Percentiles rank a stretch among this genome's conserved stretches.
phyloP scores from a whole-genome alignment of 2,113 vertebrate species.

The Varanus komodoensis region DNA sequence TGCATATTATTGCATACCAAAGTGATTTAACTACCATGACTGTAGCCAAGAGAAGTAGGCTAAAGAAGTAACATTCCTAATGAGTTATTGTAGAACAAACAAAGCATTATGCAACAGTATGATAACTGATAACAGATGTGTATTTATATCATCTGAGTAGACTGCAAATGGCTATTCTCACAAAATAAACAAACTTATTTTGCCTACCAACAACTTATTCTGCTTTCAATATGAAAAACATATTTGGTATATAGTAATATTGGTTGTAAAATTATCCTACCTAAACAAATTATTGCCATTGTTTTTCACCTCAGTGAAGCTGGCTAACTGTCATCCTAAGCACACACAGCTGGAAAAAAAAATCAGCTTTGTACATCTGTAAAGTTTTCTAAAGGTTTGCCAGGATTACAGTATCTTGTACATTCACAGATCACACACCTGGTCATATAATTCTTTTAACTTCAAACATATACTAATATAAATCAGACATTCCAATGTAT shows the following conservation, averaged over 20 bases:
- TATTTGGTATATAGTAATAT: not conserved
- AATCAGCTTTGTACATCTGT: not conserved
- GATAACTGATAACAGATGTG: constrained; percentile 22
- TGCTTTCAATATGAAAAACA: not conserved
- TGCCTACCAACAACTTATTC: not conserved
- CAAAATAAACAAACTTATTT: not conserved
- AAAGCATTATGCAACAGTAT: not conserved
- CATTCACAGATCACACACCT: not conserved
- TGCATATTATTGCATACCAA: not conserved
- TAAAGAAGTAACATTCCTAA: not conserved
- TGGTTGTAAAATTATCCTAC: not conserved
- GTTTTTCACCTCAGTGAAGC: not conserved
- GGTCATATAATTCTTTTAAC: not conserved
- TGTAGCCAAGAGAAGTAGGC: constrained; percentile 3
- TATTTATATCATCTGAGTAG: constrained; percentile 20
- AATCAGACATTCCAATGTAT: not conserved
- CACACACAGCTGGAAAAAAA: not conserved
- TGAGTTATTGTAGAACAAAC: constrained; percentile 27
- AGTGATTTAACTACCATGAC: not conserved
- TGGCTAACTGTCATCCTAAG: not conserved
- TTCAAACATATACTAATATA: not conserved
- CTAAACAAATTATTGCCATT: not conserved
- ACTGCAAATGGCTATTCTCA: constrained; percentile 5
- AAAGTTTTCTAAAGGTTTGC: not conserved
- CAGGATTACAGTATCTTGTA: not conserved